phyloP scores from a whole-genome alignment of 2,797 vertebrate genomes.

The Vultur gryphus region DNA sequence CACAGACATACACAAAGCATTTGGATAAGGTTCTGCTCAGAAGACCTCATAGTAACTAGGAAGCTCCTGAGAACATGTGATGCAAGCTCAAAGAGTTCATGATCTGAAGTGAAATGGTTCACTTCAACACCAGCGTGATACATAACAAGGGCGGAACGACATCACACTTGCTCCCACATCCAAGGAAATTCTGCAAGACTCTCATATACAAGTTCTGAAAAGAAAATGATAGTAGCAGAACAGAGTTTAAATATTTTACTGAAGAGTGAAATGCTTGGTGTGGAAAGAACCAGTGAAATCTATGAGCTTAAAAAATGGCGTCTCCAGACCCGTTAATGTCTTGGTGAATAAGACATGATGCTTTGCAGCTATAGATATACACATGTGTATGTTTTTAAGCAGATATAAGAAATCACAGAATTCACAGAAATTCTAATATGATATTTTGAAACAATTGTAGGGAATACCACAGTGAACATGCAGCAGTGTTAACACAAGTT shows the following conservation, averaged over 20 bases:
- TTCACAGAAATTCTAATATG: neutral
- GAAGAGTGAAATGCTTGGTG: neutral
- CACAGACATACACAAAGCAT: neutral
- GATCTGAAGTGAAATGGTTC: neutral
- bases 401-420: neutral
- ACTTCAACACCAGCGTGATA: neutral
- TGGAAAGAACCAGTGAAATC: neutral
- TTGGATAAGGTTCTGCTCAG: neutral
- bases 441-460: neutral
- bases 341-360: neutral
- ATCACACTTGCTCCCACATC: neutral
- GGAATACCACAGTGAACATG: neutral
- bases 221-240: neutral
- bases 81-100: neutral
- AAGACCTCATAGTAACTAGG: neutral
- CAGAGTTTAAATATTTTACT: neutral
- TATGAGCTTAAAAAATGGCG: neutral
- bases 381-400: neutral
- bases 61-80: neutral
- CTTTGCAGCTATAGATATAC: neutral
- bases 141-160: fast-evolving
- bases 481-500: neutral
- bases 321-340: neutral
- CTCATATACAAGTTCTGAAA: neutral
- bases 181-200: neutral